Conservation (phyloP, 2,113 vertebrate species). For the Triplophysa dalaica region DNA sequence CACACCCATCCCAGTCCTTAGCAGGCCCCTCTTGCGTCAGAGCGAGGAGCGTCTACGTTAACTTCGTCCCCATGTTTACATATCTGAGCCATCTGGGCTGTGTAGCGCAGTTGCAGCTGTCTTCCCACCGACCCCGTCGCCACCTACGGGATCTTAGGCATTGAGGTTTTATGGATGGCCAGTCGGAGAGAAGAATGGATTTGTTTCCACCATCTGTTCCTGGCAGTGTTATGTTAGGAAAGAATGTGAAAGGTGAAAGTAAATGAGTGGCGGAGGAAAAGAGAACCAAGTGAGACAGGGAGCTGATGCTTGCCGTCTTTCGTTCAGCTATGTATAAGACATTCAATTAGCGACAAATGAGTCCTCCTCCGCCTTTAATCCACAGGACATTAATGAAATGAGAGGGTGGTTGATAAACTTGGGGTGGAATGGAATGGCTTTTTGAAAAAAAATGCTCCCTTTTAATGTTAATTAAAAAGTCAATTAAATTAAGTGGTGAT, state of each 20-base stretch:
- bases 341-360: constrained; percentile 61
- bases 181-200: constrained; percentile 31
- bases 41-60: background rate
- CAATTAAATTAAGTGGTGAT: constrained; percentile 41
- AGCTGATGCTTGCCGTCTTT: constrained; percentile 1
- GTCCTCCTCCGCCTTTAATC: constrained; percentile 44
- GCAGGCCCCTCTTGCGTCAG: constrained; percentile 1
- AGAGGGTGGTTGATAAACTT: constrained; percentile 16
- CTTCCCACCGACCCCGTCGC: constrained; percentile 49
- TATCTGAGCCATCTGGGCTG: constrained; percentile 57
- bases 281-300: background rate
- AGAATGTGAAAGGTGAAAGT: constrained; percentile 40
- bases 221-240: constrained; percentile 33
- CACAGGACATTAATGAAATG: constrained; percentile 57
- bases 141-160: constrained; percentile 36
- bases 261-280: constrained; percentile 46
- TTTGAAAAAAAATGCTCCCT: constrained; percentile 6
- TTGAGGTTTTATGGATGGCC: constrained; percentile 40
- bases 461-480: constrained; percentile 36
- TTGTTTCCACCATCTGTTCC: constrained; percentile 55
- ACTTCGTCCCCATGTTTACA: constrained; percentile 48
- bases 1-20: background rate
- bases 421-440: background rate
- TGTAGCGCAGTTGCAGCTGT: constrained; percentile 51
- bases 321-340: constrained; percentile 30